Evolutionary conservation across 2,888 invertebrate genomes (phyloP).

Genomic region (Drosophila infuscata): DNA sequence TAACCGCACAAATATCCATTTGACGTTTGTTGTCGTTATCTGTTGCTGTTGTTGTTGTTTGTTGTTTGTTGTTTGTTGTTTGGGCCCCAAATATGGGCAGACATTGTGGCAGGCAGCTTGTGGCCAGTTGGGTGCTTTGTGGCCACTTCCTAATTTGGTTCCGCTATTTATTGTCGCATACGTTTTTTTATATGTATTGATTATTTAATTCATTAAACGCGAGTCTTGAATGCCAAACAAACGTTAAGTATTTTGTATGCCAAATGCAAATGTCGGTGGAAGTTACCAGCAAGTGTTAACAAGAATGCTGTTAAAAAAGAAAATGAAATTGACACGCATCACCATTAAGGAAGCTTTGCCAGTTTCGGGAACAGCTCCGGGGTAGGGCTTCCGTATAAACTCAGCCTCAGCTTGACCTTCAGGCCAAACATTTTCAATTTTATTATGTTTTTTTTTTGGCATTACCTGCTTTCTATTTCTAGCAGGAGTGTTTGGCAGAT

Average conservation of each 20-base stretch:
- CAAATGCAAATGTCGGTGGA: slow-evolving; percentile 70
- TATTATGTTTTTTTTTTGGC: slow-evolving; percentile 20
- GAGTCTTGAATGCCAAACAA: slow-evolving; percentile 68
- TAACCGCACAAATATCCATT: slow-evolving; percentile 60
- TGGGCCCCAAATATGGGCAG: slow-evolving; percentile 59
- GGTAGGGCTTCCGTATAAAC: slow-evolving; percentile 56
- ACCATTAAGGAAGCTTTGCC: slow-evolving; percentile 66
- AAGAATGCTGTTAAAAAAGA: slow-evolving; percentile 41
- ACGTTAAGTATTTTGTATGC: slow-evolving; percentile 69
- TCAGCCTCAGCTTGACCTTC: slow-evolving; percentile 58
- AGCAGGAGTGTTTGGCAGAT: slow-evolving; percentile 31
- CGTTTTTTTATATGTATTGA: slow-evolving; percentile 56
- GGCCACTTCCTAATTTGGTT: slow-evolving; percentile 79
- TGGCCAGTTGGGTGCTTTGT: slow-evolving; percentile 48
- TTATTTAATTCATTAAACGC: slow-evolving; percentile 68
- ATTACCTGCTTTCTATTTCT: slow-evolving; percentile 67
- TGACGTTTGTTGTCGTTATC: slow-evolving; percentile 37
- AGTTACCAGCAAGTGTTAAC: slow-evolving; percentile 34
- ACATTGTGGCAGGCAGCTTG: slow-evolving; percentile 22
- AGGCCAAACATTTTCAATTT: slow-evolving; percentile 43
- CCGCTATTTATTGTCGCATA: slow-evolving; percentile 68
- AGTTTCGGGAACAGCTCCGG: slow-evolving; percentile 22
- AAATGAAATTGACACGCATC: slow-evolving; percentile 67
- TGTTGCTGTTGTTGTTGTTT: slow-evolving; percentile 1
- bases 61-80: slow-evolving; percentile 22